A percentile compares a stretch with the other conserved stretches of the same genome.
phyloP scores from a whole-genome alignment of 2,888 invertebrate genomes.

The Synanthedon formicaeformis region DNA sequence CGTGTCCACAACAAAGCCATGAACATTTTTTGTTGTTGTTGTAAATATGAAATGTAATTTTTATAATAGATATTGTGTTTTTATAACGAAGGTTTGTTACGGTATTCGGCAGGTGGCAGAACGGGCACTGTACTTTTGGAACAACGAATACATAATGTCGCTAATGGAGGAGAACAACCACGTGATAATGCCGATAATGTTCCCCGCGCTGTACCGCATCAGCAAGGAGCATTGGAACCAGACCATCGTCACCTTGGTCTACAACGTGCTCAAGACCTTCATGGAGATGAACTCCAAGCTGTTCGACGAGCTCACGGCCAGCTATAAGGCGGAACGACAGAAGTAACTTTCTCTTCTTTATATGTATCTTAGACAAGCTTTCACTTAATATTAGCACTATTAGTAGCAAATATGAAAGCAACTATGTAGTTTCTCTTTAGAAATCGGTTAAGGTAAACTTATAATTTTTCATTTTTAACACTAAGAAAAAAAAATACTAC shows the following conservation, averaged over 20 bases:
- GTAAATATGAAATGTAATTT: no score
- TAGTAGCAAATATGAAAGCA: no score
- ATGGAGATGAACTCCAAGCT: conserved; percentile 99
- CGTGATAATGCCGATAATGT: conserved; percentile 99
- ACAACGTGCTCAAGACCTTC: conserved; percentile 99
- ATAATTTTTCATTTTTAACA: no score
- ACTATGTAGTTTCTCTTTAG: no score
- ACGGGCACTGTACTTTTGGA: conserved; percentile 99
- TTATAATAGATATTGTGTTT: no score
- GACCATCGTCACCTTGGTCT: conserved; percentile 98
- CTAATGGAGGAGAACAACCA: conserved; percentile 98
- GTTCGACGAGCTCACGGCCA: conserved; percentile 98
- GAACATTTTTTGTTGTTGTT: no score
- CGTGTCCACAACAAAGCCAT: no score
- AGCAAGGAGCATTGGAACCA: conserved; percentile 99
- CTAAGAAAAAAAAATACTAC: no score
- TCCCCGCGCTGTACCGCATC: conserved; percentile 98
- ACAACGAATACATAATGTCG: conserved; percentile 99
- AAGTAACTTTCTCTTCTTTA: conserved; percentile 77
- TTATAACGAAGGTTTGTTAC: background rate
- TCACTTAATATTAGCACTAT: no score
- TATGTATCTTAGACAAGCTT: background rate
- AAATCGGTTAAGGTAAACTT: no score
- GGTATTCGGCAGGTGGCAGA: conserved; percentile 87
- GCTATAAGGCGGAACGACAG: conserved; percentile 99